These are phyloP conservation scores for Bursaphelenchus okinawaensis DNA, from an alignment of 2,888 invertebrate species.

Conservation along the genomic window DNA sequence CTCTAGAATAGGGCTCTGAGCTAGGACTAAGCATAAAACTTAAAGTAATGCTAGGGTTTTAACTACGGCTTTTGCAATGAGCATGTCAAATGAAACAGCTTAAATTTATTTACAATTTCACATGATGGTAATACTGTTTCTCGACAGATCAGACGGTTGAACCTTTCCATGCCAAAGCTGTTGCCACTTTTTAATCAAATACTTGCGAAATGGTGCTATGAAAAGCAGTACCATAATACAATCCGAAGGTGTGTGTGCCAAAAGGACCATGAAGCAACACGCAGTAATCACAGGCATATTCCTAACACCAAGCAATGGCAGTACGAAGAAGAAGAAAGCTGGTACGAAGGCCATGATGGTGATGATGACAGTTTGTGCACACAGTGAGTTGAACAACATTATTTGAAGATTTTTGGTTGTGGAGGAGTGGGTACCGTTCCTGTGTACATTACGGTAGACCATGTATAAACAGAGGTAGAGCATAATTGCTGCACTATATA, in stretches of 20 bases:
- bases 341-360: not conserved
- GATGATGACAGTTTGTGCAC: not conserved
- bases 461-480: not conserved
- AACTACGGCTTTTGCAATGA: no score
- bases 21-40: no score
- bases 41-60: no score
- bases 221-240: not conserved
- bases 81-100: no score
- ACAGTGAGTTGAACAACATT: not conserved
- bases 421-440: not conserved
- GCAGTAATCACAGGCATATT: not conserved
- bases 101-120: no score
- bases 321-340: not conserved
- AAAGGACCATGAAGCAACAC: not conserved
- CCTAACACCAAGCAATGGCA: not conserved
- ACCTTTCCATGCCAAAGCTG: no score
- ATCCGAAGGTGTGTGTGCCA: not conserved
- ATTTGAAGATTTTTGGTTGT: not conserved
- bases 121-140: no score
- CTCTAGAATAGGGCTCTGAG: no score
- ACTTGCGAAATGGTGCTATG: not conserved
- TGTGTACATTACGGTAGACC: not conserved
- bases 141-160: no score
- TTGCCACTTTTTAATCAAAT: not conserved
- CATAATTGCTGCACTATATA: not conserved